A percentile compares a stretch with the other conserved stretches of the same genome.
Conservation (phyloP, 1,140 invertebrate genomes). For the Plectrocnemia conspersa region DNA sequence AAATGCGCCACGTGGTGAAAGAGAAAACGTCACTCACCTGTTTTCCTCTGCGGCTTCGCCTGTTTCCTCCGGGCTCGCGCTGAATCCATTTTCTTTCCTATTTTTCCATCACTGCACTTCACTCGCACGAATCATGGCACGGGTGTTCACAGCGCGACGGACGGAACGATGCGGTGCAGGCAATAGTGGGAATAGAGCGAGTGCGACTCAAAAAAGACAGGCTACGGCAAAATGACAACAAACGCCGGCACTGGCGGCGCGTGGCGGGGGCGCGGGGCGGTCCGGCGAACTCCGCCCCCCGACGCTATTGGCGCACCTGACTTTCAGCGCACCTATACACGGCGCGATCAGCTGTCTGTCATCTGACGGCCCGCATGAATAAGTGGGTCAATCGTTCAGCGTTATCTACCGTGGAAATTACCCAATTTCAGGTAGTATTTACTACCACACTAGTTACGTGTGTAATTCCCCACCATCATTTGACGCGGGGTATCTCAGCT, state of each 20-base stretch:
- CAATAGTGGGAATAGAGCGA: slow-evolving; percentile 1
- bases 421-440: too few species aligned
- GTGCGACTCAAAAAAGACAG: slow-evolving; percentile 5
- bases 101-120: background rate
- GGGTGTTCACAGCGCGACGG: slow-evolving; percentile 1
- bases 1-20: slow-evolving; percentile 28
- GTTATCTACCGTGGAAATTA: too few species aligned
- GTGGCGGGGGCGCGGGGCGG: slow-evolving; percentile 2
- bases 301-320: slow-evolving; percentile 20
- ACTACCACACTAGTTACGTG: too few species aligned
- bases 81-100: slow-evolving; percentile 16
- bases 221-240: slow-evolving; percentile 2
- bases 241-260: background rate
- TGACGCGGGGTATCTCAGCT: too few species aligned
- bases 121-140: background rate
- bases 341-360: background rate
- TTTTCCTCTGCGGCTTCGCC: slow-evolving; percentile 30
- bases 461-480: too few species aligned
- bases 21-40: slow-evolving; percentile 18
- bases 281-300: slow-evolving; percentile 14
- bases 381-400: too few species aligned
- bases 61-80: slow-evolving; percentile 25
- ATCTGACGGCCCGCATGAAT: slow-evolving; percentile 5
- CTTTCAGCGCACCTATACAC: background rate
- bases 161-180: background rate